Evolutionary conservation across 2,888 invertebrate species (phyloP).

Genomic region (Teleogryllus oceanicus): DNA sequence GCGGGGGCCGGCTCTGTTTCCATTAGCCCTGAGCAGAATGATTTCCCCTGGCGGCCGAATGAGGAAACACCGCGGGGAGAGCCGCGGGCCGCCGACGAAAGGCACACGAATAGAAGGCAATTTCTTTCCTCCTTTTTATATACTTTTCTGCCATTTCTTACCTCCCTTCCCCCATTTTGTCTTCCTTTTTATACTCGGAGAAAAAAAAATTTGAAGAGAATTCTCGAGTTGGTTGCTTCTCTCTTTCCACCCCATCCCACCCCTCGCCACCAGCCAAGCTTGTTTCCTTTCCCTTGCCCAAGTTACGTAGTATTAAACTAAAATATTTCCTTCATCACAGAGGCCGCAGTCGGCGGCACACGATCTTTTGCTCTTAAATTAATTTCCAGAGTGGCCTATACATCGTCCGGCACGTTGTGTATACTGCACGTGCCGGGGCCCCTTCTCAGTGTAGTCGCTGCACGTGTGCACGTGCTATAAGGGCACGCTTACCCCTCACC

Average conservation of each 20-base stretch:
- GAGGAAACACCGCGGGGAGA: constrained; percentile 22
- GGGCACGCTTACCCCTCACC: background rate
- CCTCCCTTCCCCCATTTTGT: constrained; percentile 12
- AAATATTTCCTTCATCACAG: constrained; percentile 29
- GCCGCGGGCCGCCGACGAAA: background rate
- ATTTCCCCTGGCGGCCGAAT: constrained; percentile 22
- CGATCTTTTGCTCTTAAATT: background rate
- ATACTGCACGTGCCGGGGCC: background rate
- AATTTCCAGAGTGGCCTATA: constrained; percentile 3
- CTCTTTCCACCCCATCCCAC: constrained; percentile 19
- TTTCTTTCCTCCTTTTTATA: constrained; percentile 21
- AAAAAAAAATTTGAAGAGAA: constrained; percentile 24
- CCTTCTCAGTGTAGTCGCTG: too few species aligned
- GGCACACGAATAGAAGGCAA: constrained; percentile 19
- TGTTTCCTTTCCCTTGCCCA: constrained; percentile 19
- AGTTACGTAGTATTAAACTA: constrained; percentile 30
- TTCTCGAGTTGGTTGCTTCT: constrained; percentile 25
- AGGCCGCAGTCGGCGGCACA: background rate
- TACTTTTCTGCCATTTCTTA: constrained; percentile 23
- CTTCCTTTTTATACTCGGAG: background rate
- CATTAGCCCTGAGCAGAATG: constrained; percentile 23
- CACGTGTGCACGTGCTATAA: background rate
- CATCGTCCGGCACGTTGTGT: background rate
- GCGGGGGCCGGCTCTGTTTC: background rate
- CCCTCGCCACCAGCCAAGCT: background rate